Evolutionary conservation across 2,888 invertebrate species (phyloP), one percentile per base, ranked within the genome.

Genomic region (Ctenicera cuprea): DNA sequence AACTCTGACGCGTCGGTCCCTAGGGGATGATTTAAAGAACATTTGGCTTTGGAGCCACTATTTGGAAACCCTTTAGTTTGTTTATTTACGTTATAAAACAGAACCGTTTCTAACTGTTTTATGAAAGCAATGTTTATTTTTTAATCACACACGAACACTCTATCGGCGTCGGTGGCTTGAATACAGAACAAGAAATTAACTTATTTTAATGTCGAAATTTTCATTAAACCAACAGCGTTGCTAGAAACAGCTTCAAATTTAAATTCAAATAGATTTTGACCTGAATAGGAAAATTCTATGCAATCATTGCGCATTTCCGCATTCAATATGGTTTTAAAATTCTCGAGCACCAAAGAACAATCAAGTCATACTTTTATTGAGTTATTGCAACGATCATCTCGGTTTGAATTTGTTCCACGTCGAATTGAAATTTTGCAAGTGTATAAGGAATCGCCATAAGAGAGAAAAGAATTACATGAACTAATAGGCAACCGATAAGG

Each of bases 301-400:
- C 72, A 73, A 65, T 73, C 73, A 69, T 75, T 61, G 69, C 63
- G 70, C 70, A 70, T 75, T 75, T 73, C 73, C 75, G 73, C 70
- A 75, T 70, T 70, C 65, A 73, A 65, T 73, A 52, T 33, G 9
- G 33, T 9, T 33, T 9, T 33, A 33, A 33, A 33, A 33, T 33
- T 1, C 14, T n/a, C 14, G 43, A 43, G 16, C n/a, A 43, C 5
- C 43, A 43, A 43, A 43, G 43, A 16, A 43, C 43, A 14, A 16
- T 43, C 16, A 16, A 14, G 16, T 16, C 16, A 43, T 12, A 50
- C 22, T n/a, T 50, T 20, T 41, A 33, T 43, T 65, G 45, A 30
- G 50, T 66, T 57, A 64, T 70, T 69, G 43, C 65, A 22, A 48
- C 59, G 14, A 43, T 43, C 43, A 43, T 43, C 43, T 43, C n/a